These are phyloP conservation scores for Drosophila melanosoma DNA, from an alignment of 2,888 invertebrate genomes.

Conservation along the genomic window DNA sequence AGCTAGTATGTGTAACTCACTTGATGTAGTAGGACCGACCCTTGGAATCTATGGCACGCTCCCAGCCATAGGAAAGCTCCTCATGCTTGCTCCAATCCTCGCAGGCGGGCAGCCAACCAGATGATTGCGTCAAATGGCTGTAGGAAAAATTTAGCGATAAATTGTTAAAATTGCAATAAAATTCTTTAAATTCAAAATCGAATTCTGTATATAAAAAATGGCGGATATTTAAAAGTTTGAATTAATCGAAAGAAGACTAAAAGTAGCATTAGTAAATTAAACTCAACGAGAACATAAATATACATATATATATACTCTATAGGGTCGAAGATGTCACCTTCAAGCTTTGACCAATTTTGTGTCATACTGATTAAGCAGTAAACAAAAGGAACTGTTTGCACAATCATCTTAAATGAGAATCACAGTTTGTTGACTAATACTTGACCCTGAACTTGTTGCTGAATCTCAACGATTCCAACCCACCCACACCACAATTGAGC, in stretches of 20 bases:
- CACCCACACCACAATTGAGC: not conserved
- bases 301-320: not conserved
- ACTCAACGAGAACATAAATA: not conserved
- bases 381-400: conserved; percentile 6
- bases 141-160: conserved; percentile 74
- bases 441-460: conserved; percentile 73
- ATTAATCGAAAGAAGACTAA: not conserved
- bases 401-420: conserved; percentile 8
- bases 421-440: conserved; percentile 1
- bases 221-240: not conserved
- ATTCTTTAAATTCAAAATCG: not conserved
- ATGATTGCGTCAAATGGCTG: conserved; percentile 93
- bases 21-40: conserved; percentile 92
- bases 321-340: not conserved
- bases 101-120: conserved; percentile 95
- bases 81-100: conserved; percentile 91
- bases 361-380: not conserved
- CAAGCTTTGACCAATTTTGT: not conserved
- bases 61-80: conserved; percentile 95
- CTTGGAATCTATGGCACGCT: conserved; percentile 92
- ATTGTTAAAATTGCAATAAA: not conserved
- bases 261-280: not conserved
- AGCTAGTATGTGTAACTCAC: conserved; percentile 85
- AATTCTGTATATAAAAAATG: not conserved
- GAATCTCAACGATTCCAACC: not conserved